phyloP scores from a whole-genome alignment of 35 echinoderm and acorn worm species.

The Strongylocentrotus purpuratus region DNA sequence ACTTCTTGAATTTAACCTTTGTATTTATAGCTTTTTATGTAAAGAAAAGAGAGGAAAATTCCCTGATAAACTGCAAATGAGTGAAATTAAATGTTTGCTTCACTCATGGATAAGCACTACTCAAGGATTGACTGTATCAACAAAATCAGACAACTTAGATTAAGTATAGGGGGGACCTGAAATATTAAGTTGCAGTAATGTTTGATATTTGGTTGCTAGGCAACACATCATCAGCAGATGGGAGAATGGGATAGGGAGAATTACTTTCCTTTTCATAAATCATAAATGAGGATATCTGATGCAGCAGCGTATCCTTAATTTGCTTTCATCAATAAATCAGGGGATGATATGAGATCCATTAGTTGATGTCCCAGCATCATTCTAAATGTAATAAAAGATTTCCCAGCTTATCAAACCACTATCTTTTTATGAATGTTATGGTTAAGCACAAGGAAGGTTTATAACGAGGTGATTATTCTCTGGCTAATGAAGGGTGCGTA shows the following conservation, averaged over 20 bases:
- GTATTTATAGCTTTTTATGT: neutral
- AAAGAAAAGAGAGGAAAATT: neutral
- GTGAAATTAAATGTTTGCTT: neutral
- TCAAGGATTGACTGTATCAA: neutral
- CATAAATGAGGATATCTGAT: neutral
- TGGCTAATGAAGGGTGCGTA: slow-evolving; percentile 30
- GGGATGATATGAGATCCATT: slow-evolving; percentile 16
- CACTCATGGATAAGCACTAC: neutral
- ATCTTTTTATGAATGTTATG: slow-evolving; percentile 21
- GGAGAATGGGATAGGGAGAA: neutral
- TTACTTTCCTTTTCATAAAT: slow-evolving; percentile 14
- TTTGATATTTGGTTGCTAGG: slow-evolving; percentile 33
- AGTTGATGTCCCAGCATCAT: slow-evolving; percentile 2
- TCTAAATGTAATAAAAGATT: slow-evolving; percentile 27
- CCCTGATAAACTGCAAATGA: neutral
- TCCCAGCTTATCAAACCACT: neutral
- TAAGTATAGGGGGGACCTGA: neutral
- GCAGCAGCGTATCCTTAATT: slow-evolving; percentile 13
- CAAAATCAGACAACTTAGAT: neutral
- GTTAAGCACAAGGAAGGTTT: neutral
- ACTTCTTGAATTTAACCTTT: neutral
- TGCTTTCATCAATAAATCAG: neutral
- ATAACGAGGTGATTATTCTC: slow-evolving; percentile 46
- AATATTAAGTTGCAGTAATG: slow-evolving; percentile 17
- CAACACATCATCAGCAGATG: neutral